These are phyloP conservation scores for Orius insidiosus DNA, from an alignment of 1,140 invertebrate species.

Conservation along the genomic window DNA sequence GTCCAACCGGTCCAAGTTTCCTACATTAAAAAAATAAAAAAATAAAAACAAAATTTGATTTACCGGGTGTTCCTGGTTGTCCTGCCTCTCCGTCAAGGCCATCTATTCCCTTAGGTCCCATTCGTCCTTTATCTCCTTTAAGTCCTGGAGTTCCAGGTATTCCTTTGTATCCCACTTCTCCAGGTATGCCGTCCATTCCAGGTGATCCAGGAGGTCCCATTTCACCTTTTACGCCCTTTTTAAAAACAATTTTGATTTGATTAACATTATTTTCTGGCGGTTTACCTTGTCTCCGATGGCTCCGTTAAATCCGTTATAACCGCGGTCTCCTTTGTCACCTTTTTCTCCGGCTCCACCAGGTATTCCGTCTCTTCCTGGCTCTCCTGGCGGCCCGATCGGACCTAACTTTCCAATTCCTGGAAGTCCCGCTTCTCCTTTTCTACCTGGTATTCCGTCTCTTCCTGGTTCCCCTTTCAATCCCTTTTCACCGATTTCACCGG, in stretches of 20 bases:
- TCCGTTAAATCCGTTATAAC: too few relatives aligned
- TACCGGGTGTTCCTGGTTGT: constrained; percentile 33
- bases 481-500: too few relatives aligned
- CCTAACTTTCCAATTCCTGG: too few relatives aligned
- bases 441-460: background rate
- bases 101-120: constrained; percentile 12
- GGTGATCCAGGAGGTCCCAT: constrained; percentile 21
- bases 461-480: constrained; percentile 7
- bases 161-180: constrained; percentile 1
- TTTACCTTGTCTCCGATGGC: too few relatives aligned
- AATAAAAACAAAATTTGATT: background rate
- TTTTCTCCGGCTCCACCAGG: too few relatives aligned
- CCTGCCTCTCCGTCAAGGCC: constrained; percentile 39
- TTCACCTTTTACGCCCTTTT: constrained; percentile 30
- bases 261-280: too few relatives aligned
- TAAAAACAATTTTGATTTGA: too few relatives aligned
- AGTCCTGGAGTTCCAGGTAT: constrained; percentile 3
- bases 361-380: too few relatives aligned
- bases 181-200: constrained; percentile 23
- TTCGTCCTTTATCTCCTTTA: constrained; percentile 9
- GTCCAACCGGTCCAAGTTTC: background rate
- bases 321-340: too few relatives aligned
- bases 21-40: background rate
- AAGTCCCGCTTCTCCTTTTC: too few relatives aligned
- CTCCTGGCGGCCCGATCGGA: too few relatives aligned